These are phyloP conservation scores for Zaprionus africanus DNA, from an alignment of 1,140 invertebrate genomes.

Conservation along the genomic window DNA sequence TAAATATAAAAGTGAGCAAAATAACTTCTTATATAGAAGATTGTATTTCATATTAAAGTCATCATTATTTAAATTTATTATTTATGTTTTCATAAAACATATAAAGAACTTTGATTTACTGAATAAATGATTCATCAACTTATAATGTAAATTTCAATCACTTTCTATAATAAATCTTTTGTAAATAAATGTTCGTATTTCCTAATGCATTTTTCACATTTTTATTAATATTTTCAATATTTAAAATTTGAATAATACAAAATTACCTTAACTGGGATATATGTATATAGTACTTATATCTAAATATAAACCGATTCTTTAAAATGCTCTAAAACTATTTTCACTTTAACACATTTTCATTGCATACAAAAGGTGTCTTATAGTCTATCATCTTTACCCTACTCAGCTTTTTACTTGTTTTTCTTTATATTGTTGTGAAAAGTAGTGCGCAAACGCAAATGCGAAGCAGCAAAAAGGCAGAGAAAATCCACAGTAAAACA, in stretches of 20 bases:
- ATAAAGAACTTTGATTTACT: no score
- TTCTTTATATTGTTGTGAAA: constrained; percentile 70
- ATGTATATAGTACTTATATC: no score
- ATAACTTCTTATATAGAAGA: no score
- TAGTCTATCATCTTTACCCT: not conserved
- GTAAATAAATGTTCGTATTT: not conserved
- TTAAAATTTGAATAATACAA: not conserved
- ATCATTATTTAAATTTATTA: no score
- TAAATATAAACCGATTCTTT: no score
- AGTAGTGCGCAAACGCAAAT: constrained; percentile 80
- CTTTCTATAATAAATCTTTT: not conserved
- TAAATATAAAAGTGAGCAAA: no score
- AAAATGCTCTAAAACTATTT: no score
- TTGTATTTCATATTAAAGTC: no score
- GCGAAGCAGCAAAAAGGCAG: constrained; percentile 60
- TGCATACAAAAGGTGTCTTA: not conserved
- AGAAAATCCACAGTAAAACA: constrained; percentile 49
- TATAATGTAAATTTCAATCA: not conserved
- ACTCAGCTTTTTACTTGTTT: constrained; percentile 16
- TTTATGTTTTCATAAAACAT: no score
- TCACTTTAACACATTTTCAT: no score
- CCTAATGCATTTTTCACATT: not conserved
- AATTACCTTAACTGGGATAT: no score
- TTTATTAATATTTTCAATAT: not conserved
- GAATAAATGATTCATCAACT: not conserved